phyloP scores from a whole-genome alignment of 2,113 vertebrate genomes.

The Haemorhous mexicanus region DNA sequence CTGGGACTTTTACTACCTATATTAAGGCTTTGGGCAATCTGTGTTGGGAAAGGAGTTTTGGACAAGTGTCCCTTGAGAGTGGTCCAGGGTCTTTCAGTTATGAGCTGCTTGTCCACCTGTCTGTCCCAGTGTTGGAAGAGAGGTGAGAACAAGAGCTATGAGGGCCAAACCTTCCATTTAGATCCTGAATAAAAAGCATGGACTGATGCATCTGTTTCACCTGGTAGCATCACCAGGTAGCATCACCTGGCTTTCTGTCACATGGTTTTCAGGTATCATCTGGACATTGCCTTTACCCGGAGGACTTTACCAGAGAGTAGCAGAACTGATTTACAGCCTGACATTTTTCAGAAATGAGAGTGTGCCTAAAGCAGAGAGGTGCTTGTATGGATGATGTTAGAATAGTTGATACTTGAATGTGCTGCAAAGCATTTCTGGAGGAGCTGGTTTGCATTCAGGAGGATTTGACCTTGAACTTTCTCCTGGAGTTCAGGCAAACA shows the following conservation, averaged over 20 bases:
- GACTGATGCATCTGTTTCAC: not conserved
- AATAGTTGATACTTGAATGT: not conserved
- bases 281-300: not conserved
- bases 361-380: not conserved
- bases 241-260: not conserved
- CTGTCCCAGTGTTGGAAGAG: not conserved
- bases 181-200: not conserved
- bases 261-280: not conserved
- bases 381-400: not conserved
- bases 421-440: not conserved
- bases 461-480: slow-evolving; percentile 39
- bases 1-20: not conserved
- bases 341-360: not conserved
- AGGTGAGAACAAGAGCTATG: not conserved
- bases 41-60: not conserved
- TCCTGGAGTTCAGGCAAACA: slow-evolving; percentile 24
- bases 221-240: not conserved
- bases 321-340: not conserved
- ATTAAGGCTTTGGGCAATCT: not conserved
- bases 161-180: not conserved
- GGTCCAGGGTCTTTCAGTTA: not conserved
- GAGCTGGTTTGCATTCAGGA: not conserved
- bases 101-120: not conserved
- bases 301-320: not conserved
- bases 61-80: not conserved